These are phyloP conservation scores for Synanthedon andrenaeformis DNA, from an alignment of 2,888 invertebrate genomes.

Conservation along the genomic window DNA sequence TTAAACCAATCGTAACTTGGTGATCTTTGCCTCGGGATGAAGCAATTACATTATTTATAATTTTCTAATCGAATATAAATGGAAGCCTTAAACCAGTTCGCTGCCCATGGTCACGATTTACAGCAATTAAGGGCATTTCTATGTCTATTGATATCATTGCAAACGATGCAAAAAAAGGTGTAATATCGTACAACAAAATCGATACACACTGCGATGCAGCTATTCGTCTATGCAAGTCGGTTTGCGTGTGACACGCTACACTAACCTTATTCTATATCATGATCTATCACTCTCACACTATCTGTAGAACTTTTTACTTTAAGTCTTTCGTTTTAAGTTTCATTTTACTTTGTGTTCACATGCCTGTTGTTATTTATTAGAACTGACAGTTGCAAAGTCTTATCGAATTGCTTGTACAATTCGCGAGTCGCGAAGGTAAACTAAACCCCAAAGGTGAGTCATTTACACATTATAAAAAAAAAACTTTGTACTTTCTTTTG, in stretches of 20 bases:
- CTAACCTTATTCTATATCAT: constrained; percentile 6
- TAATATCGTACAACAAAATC: constrained; percentile 25
- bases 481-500: constrained; percentile 18
- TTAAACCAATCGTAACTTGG: too few species aligned
- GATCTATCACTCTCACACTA: not conserved
- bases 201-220: constrained; percentile 40
- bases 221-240: constrained; percentile 45
- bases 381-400: constrained; percentile 13
- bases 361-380: not conserved
- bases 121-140: not conserved
- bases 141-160: not conserved
- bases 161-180: not conserved
- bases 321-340: not conserved
- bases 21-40: too few species aligned
- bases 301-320: not conserved
- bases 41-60: too few species aligned
- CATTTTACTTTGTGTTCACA: not conserved
- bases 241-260: constrained; percentile 56
- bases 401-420: constrained; percentile 50
- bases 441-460: constrained; percentile 35
- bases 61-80: too few species aligned
- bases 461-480: constrained; percentile 33
- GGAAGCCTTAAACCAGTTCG: not conserved
- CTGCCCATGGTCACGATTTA: not conserved
- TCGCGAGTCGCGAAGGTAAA: constrained; percentile 36